A percentile compares a stretch with the other conserved stretches of the same genome.
phyloP scores from a whole-genome alignment of 2,113 vertebrate genomes.

The Trogon melanurus region DNA sequence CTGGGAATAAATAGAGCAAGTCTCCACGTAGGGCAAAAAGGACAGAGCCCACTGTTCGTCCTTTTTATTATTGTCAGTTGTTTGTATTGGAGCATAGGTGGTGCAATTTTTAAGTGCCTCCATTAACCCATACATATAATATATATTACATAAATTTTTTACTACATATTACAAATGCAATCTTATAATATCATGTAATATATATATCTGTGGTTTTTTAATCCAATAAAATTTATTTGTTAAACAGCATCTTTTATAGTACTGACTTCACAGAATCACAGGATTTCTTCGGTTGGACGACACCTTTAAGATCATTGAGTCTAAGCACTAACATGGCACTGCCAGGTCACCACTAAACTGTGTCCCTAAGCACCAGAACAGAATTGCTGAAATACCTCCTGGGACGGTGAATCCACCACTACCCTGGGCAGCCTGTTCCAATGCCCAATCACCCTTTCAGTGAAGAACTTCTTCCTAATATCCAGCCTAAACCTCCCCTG shows the following conservation, averaged over 20 bases:
- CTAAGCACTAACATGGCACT: too few relatives aligned
- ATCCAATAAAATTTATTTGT: neutral
- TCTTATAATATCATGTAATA: neutral
- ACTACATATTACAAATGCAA: neutral
- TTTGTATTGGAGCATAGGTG: neutral
- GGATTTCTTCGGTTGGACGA: too few relatives aligned
- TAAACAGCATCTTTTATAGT: neutral
- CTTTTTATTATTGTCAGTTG: neutral
- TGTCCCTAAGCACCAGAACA: too few relatives aligned
- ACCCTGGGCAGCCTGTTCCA: too few relatives aligned
- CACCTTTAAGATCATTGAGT: too few relatives aligned
- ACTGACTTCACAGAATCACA: neutral
- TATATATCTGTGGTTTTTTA: neutral
- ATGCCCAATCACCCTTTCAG: too few relatives aligned
- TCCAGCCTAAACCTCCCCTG: too few relatives aligned
- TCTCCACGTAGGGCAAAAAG: neutral
- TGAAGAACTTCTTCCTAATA: too few relatives aligned
- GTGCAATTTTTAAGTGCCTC: accelerated
- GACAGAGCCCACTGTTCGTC: neutral
- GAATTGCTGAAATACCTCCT: too few relatives aligned
- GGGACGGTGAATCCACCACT: too few relatives aligned
- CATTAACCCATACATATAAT: neutral
- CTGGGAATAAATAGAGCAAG: neutral
- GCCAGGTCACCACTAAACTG: too few relatives aligned
- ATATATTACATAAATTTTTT: neutral